Evolutionary conservation across 2,797 vertebrate genomes (phyloP).

Genomic region (Sebastes trivittatus): DNA sequence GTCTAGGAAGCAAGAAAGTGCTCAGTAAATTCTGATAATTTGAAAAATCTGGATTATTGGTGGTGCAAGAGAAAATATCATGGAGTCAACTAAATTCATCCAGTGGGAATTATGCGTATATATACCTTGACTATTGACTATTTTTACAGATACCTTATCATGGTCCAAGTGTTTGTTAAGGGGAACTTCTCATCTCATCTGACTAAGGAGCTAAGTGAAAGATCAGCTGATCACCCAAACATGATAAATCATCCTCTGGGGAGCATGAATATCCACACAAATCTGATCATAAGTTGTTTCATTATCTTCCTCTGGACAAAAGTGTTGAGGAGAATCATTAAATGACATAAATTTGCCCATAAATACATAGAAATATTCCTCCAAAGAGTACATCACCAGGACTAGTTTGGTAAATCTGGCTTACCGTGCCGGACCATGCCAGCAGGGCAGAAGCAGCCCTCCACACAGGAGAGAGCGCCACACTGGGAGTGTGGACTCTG

Average conservation of each 20-base stretch:
- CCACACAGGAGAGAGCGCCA: conserved; percentile 82
- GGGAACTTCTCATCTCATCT: not conserved
- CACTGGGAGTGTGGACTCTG: conserved; percentile 79
- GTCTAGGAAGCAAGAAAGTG: not conserved
- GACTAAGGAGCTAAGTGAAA: not conserved
- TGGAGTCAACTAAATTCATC: not conserved
- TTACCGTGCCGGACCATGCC: conserved; percentile 85
- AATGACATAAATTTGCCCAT: not conserved
- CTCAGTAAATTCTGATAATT: not conserved
- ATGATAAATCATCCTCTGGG: not conserved
- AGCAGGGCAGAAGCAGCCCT: conserved; percentile 91
- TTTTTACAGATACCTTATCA: accelerated
- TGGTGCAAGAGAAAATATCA: not conserved
- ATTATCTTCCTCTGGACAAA: not conserved
- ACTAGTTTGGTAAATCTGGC: conserved; percentile 5
- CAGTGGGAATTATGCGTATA: accelerated
- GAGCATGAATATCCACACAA: not conserved
- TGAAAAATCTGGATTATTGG: not conserved
- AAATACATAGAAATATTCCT: not conserved
- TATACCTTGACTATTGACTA: not conserved
- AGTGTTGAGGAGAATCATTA: not conserved
- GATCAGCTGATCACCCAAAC: not conserved
- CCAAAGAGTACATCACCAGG: not conserved
- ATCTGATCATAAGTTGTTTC: not conserved
- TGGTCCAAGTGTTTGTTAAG: not conserved